Conservation (phyloP, 92 coral and sea anemone species). For the Umimayanthus chanpuru region DNA sequence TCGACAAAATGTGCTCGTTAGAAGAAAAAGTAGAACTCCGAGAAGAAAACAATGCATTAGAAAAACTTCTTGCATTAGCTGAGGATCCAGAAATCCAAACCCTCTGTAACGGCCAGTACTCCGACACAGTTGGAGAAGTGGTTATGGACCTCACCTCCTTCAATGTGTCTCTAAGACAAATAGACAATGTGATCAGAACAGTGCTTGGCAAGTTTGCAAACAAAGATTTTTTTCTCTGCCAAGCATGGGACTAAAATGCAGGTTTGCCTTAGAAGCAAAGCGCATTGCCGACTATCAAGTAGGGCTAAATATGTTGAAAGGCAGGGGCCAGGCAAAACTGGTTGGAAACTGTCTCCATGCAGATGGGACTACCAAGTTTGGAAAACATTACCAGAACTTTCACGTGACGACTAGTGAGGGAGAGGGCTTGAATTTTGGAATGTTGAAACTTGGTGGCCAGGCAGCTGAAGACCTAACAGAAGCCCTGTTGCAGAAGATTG, state of each 20-base stretch:
- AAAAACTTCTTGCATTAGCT: conserved; percentile 1
- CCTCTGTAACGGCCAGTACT: neutral
- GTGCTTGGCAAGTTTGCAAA: neutral
- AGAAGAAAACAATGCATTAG: neutral
- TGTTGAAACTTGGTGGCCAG: too few species aligned
- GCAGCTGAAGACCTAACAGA: neutral
- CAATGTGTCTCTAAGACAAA: neutral
- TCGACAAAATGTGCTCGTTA: neutral
- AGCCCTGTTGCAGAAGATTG: neutral
- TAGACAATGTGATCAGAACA: neutral
- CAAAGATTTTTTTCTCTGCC: neutral
- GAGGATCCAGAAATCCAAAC: conserved; percentile 17
- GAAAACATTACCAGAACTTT: neutral
- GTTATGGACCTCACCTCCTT: neutral
- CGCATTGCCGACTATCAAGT: neutral
- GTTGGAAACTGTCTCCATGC: neutral
- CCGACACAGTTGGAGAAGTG: neutral
- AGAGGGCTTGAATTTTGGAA: neutral
- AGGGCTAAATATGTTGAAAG: conserved; percentile 1
- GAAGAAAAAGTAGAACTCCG: too few species aligned
- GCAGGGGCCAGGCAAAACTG: neutral
- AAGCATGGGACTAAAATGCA: neutral
- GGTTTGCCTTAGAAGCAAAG: neutral
- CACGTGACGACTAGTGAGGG: neutral
- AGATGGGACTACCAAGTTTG: neutral